Base-by-base conservation (phyloP, 2,888 invertebrate species). In the Diarsia dahlii region DNA sequence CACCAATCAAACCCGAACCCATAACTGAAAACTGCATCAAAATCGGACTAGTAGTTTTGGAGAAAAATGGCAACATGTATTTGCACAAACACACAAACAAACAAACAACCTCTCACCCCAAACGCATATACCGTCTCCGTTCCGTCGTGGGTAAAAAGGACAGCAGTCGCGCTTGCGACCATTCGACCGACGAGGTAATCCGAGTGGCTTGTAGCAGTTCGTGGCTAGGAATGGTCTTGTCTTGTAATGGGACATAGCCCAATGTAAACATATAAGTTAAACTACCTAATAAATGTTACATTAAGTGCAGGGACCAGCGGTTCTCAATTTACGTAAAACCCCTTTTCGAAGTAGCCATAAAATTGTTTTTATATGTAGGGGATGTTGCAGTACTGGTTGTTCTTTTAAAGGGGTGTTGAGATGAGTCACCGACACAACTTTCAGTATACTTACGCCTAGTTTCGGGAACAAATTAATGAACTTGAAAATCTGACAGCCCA, bases 331-430 rank as follows among this genome's bases (percentile, higher is more conserved):
- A 39, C 34, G 28, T 28, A 5, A 64, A 66, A 65, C 71, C 76
- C 76, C 80, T 73, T 71, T 77, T 46, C 66, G 45, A 64, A 75
- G 50, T 28, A 70, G 74, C n/a, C 46, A 73, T 85, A 78, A 85
- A 85, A 82, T 10, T 34, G 48, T 60, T 58, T 64, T 60, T 54
- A 70, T 68, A 46, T 34, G 50, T 54, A 34, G 60, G 62, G 65
- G 54, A 23, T 71, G 48, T 20, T 23, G 23, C 10, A 20, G 52
- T 69, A 58, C 6, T 52, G 23, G 18, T 10, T n/a, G 54, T 60
- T 39, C 12, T 60, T 67, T 52, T 13, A 18, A 23, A 52, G 18
- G 3, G 15, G 64, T 18, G 15, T 78, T 62, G 10, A 3, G n/a
- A 23, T 34, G 39, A 23, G 10, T 72, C 72, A 9, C n/a, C 56